These are phyloP conservation scores for Turritopsis rubra DNA, from an alignment of 30 jellyfish, hydroid and myxozoan species.

Conservation along the genomic window DNA sequence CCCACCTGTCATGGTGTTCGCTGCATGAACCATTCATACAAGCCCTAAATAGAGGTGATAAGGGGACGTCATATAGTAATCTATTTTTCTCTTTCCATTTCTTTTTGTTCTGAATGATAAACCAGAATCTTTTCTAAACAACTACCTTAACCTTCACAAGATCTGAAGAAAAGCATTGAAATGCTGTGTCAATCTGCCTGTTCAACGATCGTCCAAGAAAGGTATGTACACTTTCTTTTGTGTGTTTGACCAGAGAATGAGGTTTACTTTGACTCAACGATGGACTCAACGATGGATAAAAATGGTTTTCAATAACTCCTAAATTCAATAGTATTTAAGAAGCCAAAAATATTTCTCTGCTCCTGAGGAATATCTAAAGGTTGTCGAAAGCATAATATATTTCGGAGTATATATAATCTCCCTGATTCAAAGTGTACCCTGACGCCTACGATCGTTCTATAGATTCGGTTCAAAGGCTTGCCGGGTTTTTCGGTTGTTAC, in stretches of 20 bases:
- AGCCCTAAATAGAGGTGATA: not conserved
- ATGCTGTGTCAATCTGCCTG: conserved; percentile 67
- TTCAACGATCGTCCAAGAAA: conserved; percentile 80
- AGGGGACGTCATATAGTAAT: not conserved
- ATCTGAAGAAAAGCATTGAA: conserved; percentile 51
- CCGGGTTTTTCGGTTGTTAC: conserved; percentile 74
- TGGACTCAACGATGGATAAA: too few relatives aligned
- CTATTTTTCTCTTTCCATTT: not conserved
- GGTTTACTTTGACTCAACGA: not conserved
- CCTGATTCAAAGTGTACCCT: not conserved
- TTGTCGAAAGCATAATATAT: not conserved
- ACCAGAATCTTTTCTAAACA: not conserved
- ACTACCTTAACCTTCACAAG: conserved; percentile 11
- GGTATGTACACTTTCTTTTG: conserved; percentile 32
- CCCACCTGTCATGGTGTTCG: too few relatives aligned
- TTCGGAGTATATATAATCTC: not conserved
- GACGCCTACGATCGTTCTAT: not conserved
- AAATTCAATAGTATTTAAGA: too few relatives aligned
- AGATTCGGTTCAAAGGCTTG: conserved; percentile 93
- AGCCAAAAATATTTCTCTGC: too few relatives aligned
- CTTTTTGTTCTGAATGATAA: not conserved
- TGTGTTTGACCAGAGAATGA: not conserved
- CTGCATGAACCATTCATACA: not conserved
- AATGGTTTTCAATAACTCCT: too few relatives aligned
- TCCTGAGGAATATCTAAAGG: too few relatives aligned